Percentiles rank a stretch among this genome's conserved stretches.
Conservation (phyloP, 2,888 invertebrate genomes). For the Esperia sulphurella region DNA sequence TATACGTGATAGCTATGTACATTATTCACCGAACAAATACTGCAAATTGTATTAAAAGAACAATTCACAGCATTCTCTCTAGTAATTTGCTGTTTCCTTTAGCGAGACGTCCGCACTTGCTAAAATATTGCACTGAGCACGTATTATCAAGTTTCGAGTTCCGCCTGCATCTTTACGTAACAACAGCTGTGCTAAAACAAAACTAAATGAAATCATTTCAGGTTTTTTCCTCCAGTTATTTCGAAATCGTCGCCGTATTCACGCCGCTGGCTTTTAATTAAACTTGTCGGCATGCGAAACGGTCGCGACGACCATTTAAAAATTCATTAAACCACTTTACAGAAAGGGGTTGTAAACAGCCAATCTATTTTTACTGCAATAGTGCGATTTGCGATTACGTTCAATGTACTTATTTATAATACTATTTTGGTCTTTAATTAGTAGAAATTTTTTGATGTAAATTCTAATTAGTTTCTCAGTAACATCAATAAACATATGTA, state of each 20-base stretch:
- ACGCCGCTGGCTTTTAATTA: constrained; percentile 59
- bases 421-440: not conserved
- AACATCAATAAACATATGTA: too few relatives aligned
- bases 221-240: constrained; percentile 44
- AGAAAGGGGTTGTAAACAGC: constrained; percentile 40
- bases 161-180: constrained; percentile 4
- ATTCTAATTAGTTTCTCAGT: too few relatives aligned
- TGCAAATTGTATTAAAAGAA: too few relatives aligned
- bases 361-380: constrained; percentile 24
- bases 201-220: constrained; percentile 38
- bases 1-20: too few relatives aligned
- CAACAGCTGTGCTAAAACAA: constrained; percentile 18
- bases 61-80: too few relatives aligned
- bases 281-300: constrained; percentile 50
- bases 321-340: constrained; percentile 55
- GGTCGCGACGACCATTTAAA: constrained; percentile 45
- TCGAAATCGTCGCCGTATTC: constrained; percentile 50
- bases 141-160: constrained; percentile 2
- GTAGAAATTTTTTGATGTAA: too few relatives aligned
- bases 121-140: constrained; percentile 2
- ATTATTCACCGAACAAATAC: too few relatives aligned
- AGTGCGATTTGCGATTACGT: not conserved
- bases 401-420: not conserved
- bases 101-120: not conserved
- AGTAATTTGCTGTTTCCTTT: constrained; percentile 5